Evolutionary conservation across 2,888 invertebrate genomes (phyloP).

Genomic region (Cheilosia soror): DNA sequence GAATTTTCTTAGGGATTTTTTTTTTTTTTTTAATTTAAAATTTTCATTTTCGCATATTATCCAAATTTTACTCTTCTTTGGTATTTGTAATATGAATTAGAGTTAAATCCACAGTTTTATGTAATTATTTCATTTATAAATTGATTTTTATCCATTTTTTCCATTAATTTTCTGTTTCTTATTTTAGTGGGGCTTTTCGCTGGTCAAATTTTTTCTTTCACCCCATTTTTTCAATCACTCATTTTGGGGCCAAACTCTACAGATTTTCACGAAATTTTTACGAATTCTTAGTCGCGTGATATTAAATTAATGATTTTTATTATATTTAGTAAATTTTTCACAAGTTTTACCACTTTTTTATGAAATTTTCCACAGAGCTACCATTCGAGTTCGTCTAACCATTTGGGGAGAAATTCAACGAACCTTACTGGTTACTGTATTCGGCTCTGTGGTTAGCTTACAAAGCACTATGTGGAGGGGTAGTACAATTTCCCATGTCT

Average conservation of each 20-base stretch:
- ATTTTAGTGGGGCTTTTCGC: conserved; percentile 33
- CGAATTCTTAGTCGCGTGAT: conserved; percentile 27
- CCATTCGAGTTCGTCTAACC: conserved; percentile 82
- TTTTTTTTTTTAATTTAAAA: conserved; percentile 21
- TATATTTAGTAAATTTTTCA: conserved; percentile 66
- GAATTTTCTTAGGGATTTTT: conserved; percentile 55
- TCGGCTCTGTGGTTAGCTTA: conserved; percentile 40
- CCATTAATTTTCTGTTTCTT: conserved; percentile 18
- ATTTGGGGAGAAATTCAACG: conserved; percentile 83
- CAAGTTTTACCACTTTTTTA: conserved; percentile 74
- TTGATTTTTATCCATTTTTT: conserved; percentile 19
- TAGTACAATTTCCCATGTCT: conserved; percentile 50
- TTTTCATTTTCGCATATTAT: conserved; percentile 12
- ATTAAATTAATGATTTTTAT: conserved; percentile 58
- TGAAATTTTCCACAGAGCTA: conserved; percentile 79
- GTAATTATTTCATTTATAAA: not conserved
- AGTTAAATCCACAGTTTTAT: not conserved
- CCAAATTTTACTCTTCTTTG: conserved; percentile 1
- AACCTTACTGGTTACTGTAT: conserved; percentile 78
- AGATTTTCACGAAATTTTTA: conserved; percentile 59
- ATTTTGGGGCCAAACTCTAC: conserved; percentile 53
- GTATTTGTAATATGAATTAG: not conserved
- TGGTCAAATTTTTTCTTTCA: conserved; percentile 40
- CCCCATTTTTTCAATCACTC: conserved; percentile 60
- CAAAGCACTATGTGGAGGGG: conserved; percentile 49